phyloP scores from a whole-genome alignment of 2,797 vertebrate species.

The Diplodus sargus region DNA sequence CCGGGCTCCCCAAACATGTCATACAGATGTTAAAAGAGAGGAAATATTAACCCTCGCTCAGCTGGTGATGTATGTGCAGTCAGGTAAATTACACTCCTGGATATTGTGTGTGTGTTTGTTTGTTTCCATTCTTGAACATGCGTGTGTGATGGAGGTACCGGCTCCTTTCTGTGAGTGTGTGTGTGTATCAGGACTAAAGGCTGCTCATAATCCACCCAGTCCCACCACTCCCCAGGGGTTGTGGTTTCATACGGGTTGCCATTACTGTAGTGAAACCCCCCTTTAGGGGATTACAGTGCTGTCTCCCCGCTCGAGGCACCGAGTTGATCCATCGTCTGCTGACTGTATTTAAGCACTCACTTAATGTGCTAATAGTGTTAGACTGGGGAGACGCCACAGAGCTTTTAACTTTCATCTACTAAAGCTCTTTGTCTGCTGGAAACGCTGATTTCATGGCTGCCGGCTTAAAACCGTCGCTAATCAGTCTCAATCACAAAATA shows the following conservation, averaged over 20 bases:
- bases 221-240: conserved; percentile 67
- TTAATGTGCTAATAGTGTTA: conserved; percentile 76
- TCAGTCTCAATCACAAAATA: conserved; percentile 42
- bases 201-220: conserved; percentile 73
- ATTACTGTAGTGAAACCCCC: conserved; percentile 74
- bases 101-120: not conserved
- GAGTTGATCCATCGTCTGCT: conserved; percentile 77
- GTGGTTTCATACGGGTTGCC: conserved; percentile 69
- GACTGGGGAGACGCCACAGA: conserved; percentile 56
- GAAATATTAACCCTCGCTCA: conserved; percentile 30
- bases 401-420: conserved; percentile 71
- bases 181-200: conserved; percentile 43
- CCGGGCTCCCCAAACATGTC: conserved; percentile 38
- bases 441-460: conserved; percentile 66
- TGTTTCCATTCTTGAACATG: conserved; percentile 4
- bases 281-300: conserved; percentile 72
- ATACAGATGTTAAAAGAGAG: conserved; percentile 31
- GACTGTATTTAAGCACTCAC: conserved; percentile 76
- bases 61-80: conserved; percentile 12
- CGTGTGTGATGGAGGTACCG: not conserved
- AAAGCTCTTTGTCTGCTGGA: conserved; percentile 60
- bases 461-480: conserved; percentile 33
- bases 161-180: conserved; percentile 8
- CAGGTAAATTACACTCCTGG: not conserved
- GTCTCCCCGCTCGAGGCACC: conserved; percentile 61